phyloP scores from a whole-genome alignment of 2,797 vertebrate genomes.

The Dicrostonyx torquatus region DNA sequence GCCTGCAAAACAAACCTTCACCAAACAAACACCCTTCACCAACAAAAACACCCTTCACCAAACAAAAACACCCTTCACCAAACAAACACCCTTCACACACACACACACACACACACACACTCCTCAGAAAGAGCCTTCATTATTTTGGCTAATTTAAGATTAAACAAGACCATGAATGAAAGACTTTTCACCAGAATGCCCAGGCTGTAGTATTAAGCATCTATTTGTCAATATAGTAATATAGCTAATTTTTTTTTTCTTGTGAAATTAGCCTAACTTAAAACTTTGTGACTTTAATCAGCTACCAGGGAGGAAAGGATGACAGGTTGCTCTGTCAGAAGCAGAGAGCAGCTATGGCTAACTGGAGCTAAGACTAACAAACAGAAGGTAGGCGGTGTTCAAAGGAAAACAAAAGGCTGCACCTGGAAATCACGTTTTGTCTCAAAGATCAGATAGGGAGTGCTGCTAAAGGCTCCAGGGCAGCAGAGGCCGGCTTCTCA shows the following conservation, averaged over 20 bases:
- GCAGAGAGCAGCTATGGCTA: neutral
- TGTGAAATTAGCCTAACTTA: conserved; percentile 3
- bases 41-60: neutral
- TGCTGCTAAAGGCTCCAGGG: neutral
- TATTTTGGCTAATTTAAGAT: conserved; percentile 45
- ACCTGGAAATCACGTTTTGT: neutral
- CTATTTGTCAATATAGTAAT: neutral
- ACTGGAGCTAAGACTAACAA: neutral
- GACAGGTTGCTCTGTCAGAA: neutral
- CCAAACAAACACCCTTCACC: neutral
- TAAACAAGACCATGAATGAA: neutral
- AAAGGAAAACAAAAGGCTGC: neutral
- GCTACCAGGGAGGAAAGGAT: neutral
- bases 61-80: neutral
- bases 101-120: no score
- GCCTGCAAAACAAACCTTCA: no score
- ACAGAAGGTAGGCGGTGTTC: neutral
- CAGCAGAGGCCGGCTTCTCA: neutral
- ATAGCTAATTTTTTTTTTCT: neutral
- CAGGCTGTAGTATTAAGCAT: conserved; percentile 18
- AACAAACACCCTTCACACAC: neutral
- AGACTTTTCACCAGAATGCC: conserved; percentile 12
- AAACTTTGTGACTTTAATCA: conserved; percentile 1
- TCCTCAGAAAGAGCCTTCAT: neutral
- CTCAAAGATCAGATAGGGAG: neutral